Evolutionary conservation across 1,140 invertebrate genomes (phyloP).

Genomic region (Ceratosolen fusciceps): DNA sequence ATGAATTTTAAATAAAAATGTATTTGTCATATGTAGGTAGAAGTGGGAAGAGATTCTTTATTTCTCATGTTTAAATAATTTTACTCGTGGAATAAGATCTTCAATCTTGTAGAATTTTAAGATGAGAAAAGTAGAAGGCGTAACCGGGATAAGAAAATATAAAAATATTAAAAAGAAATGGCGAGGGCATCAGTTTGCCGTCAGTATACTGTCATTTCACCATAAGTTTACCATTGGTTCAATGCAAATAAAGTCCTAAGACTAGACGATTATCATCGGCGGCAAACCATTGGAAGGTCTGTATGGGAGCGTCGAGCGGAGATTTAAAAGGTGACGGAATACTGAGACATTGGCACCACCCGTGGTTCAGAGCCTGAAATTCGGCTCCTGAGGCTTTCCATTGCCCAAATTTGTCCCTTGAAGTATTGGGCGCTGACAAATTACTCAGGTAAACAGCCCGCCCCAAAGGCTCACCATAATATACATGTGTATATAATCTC

Average conservation of each 20-base stretch:
- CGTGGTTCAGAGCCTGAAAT: constrained; percentile 22
- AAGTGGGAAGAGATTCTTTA: too few species aligned
- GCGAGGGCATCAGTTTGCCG: too few species aligned
- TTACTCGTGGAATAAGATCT: too few species aligned
- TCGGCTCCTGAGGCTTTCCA: constrained; percentile 27
- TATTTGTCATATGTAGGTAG: too few species aligned
- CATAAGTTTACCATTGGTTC: neutral
- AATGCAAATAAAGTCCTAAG: neutral
- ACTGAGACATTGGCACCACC: constrained; percentile 25
- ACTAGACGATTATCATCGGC: neutral
- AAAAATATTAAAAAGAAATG: too few species aligned
- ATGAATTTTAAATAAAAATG: too few species aligned
- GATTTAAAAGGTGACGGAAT: constrained; percentile 1
- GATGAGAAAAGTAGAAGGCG: too few species aligned
- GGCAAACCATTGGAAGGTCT: neutral
- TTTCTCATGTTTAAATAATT: too few species aligned
- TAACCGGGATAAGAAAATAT: too few species aligned
- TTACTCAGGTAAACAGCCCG: constrained; percentile 66
- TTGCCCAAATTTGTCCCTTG: constrained; percentile 18
- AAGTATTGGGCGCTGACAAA: constrained; percentile 63
- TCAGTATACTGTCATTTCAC: constrained; percentile 64
- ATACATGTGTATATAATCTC: neutral
- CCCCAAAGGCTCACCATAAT: constrained; percentile 48
- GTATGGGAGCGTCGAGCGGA: neutral
- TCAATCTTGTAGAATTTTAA: too few species aligned